Conservation (phyloP, 2,797 vertebrate genomes). For the Cynopterus sphinx region DNA sequence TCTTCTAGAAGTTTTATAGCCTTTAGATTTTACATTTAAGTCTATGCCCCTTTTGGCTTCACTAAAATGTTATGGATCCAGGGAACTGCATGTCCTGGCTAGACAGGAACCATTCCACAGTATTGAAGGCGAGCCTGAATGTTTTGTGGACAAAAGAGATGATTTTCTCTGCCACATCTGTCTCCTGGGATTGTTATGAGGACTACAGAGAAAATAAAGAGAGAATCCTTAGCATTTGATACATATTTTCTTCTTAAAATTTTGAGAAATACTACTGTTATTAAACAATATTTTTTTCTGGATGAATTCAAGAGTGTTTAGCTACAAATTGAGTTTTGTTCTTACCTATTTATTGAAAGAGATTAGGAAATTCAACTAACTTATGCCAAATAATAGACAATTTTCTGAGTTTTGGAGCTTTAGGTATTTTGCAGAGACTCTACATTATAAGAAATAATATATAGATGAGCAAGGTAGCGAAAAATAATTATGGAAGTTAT, state of each 20-base stretch:
- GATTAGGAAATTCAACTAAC: background rate
- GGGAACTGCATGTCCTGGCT: background rate
- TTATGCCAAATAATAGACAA: background rate
- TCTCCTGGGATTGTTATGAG: background rate
- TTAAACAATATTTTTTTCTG: background rate
- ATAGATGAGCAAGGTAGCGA: background rate
- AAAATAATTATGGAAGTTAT: background rate
- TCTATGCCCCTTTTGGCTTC: background rate
- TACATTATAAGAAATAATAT: background rate
- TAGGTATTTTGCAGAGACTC: background rate
- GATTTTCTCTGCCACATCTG: background rate
- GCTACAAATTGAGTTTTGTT: background rate
- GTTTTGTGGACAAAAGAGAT: background rate
- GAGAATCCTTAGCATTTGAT: background rate
- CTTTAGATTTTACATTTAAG: background rate
- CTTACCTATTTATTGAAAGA: background rate
- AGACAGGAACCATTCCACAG: background rate
- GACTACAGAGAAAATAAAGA: background rate
- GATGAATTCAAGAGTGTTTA: slow-evolving; percentile 7
- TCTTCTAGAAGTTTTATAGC: background rate
- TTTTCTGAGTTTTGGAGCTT: background rate
- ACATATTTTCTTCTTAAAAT: background rate
- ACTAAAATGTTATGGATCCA: background rate
- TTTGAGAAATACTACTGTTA: background rate
- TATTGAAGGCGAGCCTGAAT: background rate